Conservation (phyloP, 2,113 vertebrate species). For the Pithys albifrons region DNA sequence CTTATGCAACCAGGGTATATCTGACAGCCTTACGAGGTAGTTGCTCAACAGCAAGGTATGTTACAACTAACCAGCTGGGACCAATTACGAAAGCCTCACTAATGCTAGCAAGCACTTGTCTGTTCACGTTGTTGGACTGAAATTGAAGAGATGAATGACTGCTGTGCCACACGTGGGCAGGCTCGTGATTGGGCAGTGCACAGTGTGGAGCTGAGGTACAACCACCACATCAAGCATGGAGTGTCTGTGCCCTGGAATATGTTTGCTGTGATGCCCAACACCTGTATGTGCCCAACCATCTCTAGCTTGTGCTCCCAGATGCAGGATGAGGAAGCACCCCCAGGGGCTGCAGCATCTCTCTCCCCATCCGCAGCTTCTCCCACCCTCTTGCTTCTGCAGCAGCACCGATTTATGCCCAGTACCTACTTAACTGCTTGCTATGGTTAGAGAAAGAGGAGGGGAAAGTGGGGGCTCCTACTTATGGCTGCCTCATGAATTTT, state of each 20-base stretch:
- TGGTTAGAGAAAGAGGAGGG: not conserved
- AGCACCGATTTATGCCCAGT: not conserved
- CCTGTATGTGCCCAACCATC: accelerated
- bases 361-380: not conserved
- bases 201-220: not conserved
- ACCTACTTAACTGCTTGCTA: not conserved
- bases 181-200: accelerated
- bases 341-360: not conserved
- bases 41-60: constrained; percentile 37
- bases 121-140: not conserved
- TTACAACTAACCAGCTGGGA: constrained; percentile 47
- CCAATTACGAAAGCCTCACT: constrained; percentile 27
- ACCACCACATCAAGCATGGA: accelerated
- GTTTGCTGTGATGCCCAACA: accelerated
- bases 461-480: not conserved
- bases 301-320: not conserved
- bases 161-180: not conserved
- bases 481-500: constrained; percentile 39
- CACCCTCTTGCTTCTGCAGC: not conserved
- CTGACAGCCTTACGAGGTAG: constrained; percentile 1
- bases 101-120: constrained; percentile 24
- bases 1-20: constrained; percentile 3
- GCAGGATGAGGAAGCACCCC: not conserved
- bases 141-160: constrained; percentile 1
- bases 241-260: not conserved